A percentile compares a stretch with the other conserved stretches of the same genome.
Conservation (phyloP, 2,888 invertebrate genomes). For the Nymphalis polychloros region DNA sequence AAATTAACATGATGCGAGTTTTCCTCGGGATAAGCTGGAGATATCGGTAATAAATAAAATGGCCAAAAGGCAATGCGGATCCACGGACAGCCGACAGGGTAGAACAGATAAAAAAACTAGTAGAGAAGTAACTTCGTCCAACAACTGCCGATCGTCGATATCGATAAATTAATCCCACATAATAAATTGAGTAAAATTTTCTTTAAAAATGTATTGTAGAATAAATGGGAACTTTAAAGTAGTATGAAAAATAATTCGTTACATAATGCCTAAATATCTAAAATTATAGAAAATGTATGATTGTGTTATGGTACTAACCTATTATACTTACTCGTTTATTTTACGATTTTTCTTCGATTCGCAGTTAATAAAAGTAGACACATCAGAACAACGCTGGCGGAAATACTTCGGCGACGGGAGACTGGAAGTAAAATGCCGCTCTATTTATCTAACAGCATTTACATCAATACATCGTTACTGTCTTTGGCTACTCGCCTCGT, state of each 20-base stretch:
- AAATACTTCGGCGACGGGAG: slow-evolving; percentile 14
- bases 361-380: not conserved
- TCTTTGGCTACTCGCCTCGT: slow-evolving; percentile 46
- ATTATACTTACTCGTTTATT: too few species aligned
- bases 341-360: too few species aligned
- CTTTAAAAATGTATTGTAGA: too few species aligned
- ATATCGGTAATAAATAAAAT: slow-evolving; percentile 76
- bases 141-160: slow-evolving; percentile 1
- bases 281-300: too few species aligned
- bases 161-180: slow-evolving; percentile 10
- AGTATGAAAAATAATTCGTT: too few species aligned
- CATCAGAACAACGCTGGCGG: slow-evolving; percentile 8
- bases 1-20: slow-evolving; percentile 77
- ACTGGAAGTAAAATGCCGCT: slow-evolving; percentile 13
- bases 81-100: slow-evolving; percentile 49
- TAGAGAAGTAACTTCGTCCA: slow-evolving; percentile 44
- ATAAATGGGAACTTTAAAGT: too few species aligned
- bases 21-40: slow-evolving; percentile 62
- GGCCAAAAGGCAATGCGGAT: slow-evolving; percentile 64
- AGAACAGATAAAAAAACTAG: slow-evolving; percentile 67
- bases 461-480: slow-evolving; percentile 73
- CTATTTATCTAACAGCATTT: slow-evolving; percentile 51
- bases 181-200: not conserved
- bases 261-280: too few species aligned
- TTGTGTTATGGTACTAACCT: too few species aligned